Base-by-base conservation (phyloP, 2,888 invertebrate species). In the Drosophila basisetae region DNA sequence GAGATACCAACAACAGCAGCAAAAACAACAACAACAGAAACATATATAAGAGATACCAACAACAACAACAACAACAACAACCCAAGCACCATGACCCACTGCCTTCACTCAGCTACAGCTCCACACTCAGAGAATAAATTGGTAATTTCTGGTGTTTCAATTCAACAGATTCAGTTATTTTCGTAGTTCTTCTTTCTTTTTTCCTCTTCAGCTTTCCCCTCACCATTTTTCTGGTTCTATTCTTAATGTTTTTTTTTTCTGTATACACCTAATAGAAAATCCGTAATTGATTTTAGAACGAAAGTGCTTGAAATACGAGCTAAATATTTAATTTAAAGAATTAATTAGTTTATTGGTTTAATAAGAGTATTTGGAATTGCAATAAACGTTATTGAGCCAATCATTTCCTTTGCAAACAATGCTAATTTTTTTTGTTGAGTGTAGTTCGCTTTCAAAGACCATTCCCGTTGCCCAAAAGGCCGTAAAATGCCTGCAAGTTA, bases 401-500 rank as follows among this genome's bases (percentile, higher is more conserved):
- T 43, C 13, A 13, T 22, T 43, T 43, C 6, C 1, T 6, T 43
- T 30, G 30, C 3, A 52, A 47, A 0, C 4, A 13, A n/a, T 6
- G 25, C 9, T 1, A 4, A 30, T 7, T 6, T 39, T n/a, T 39
- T 2, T 18, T 31, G 30, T 2, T 7, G 13, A n/a, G 56, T 56
- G 56, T 39, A 39, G 5, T 16, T 33, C 2, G 47, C 22, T 9
- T 13, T 28, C 30, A 54, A 39, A 13, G 59, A 33, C 70, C 47
- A 58, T 69, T 25, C 39, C 70, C 18, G 61, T 11, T 74, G 74
- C 78, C 87, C 84, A 90, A 87, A 87, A 78, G 76, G 73, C 90
- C 91, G 82, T 90, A 90, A 90, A 90, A 90, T 86, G 85, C 84
- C 85, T 89, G 85, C 84, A 83, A 85, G 89, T 85, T 89, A 85